Base-by-base conservation (phyloP, 2,113 vertebrate species). In the Leuciscus idus region DNA sequence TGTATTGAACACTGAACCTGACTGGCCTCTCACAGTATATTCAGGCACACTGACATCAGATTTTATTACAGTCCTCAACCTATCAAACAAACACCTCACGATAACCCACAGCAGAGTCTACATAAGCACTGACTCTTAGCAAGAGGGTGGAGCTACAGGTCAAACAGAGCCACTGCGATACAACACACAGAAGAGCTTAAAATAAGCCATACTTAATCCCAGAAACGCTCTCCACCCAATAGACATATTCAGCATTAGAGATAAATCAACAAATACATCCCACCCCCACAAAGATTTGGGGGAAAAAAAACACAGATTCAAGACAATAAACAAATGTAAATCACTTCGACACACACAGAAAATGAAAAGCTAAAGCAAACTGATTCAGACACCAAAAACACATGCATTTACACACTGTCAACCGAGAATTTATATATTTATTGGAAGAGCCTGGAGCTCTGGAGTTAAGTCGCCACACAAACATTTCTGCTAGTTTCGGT, bases 201-300 rank as follows among this genome's bases (percentile, higher is more conserved):
- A 94, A 92, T 93, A 95, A 91, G 83, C 70, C 55, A 74, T 70
- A 84, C 81, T 91, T 84, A 79, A 72, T 52, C 80, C 89, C 74
- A 90, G 30, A 73, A 70, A 74, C n/a, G 84, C 19, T 74, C 74
- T 83, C 86, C 81, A 73, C 68, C 80, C 81, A 59, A 73, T 11
- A 55, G 33, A 26, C 50, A 83, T 23, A 39, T 52, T 50, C 64
- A n/a, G 26, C 43, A 48, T 70, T 83, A 70, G 5, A 30, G 62
- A 83, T 59, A 52, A 57, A 73, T 83, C 50, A 59, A 84, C 68
- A 84, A 84, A 84, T 57, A 84, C 28, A 55, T 59, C 30, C 68
- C 23, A 73, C 81, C 66, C 81, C 50, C 68, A 83, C 61, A 83
- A 55, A 36, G 80, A 82, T 73, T 36, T 17, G 43, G 11, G 12